Conservation (phyloP, 2,113 vertebrate genomes). For the Hyperoodon ampullatus region DNA sequence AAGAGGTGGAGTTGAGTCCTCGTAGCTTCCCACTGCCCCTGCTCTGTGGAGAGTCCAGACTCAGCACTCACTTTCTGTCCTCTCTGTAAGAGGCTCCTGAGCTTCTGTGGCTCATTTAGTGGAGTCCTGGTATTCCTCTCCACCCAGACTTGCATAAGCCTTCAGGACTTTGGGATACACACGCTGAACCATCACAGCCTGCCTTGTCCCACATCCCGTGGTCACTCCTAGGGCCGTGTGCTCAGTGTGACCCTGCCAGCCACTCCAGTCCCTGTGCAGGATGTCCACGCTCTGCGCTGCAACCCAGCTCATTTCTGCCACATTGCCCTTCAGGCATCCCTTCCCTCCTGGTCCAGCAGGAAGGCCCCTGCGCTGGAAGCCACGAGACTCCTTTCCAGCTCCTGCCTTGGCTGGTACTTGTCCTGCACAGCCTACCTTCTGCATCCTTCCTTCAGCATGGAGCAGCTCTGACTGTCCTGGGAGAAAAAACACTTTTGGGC, state of each 20-base stretch:
- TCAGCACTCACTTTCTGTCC: neutral
- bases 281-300: fast-evolving
- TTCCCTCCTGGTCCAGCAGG: neutral
- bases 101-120: neutral
- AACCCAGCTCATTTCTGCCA: neutral
- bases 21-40: neutral
- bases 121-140: neutral
- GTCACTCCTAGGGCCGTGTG: neutral
- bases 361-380: neutral
- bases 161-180: neutral
- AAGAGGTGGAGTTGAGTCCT: neutral
- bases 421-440: too few species aligned
- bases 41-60: neutral
- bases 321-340: neutral
- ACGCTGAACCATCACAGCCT: fast-evolving
- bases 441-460: neutral
- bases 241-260: neutral
- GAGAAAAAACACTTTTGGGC: neutral
- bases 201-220: fast-evolving
- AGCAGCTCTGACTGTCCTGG: neutral
- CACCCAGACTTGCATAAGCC: neutral
- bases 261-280: neutral
- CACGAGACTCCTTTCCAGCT: neutral
- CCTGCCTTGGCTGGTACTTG: too few species aligned
- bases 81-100: neutral